A percentile compares a stretch with the other conserved stretches of the same genome.
These are phyloP conservation scores for Sebastolobus altivelis DNA, from an alignment of 2,797 vertebrate species.

Conservation along the genomic window DNA sequence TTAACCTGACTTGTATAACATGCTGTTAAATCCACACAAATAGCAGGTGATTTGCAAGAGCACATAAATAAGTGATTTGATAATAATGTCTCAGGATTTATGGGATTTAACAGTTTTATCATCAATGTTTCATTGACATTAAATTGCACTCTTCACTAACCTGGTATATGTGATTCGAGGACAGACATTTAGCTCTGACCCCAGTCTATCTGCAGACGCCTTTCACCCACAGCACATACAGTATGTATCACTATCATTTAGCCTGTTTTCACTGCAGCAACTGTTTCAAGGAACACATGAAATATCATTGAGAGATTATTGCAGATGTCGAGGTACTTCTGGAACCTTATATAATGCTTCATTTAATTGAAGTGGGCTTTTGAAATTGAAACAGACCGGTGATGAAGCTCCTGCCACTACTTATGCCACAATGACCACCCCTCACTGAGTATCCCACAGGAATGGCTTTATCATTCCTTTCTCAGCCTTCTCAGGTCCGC, in stretches of 20 bases:
- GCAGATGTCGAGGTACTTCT: not conserved
- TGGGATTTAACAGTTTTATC: not conserved
- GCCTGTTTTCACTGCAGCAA: not conserved
- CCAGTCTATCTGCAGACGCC: not conserved
- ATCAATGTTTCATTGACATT: not conserved
- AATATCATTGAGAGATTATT: not conserved
- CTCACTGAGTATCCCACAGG: not conserved
- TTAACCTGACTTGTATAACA: not conserved
- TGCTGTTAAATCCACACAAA: not conserved
- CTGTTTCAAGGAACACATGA: not conserved
- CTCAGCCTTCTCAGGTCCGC: not conserved
- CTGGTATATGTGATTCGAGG: not conserved
- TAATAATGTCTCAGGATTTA: not conserved
- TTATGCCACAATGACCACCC: not conserved
- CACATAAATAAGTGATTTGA: not conserved
- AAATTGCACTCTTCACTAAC: not conserved
- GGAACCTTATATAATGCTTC: not conserved
- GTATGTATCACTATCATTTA: not conserved
- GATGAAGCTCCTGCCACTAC: not conserved
- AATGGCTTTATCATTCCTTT: not conserved
- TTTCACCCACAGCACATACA: not conserved
- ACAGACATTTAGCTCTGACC: constrained; percentile 5
- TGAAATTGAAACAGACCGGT: constrained; percentile 1
- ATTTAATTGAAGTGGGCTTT: not conserved
- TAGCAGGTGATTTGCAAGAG: not conserved